Conservation (phyloP, 2,113 vertebrate species). For the Gadus macrocephalus region DNA sequence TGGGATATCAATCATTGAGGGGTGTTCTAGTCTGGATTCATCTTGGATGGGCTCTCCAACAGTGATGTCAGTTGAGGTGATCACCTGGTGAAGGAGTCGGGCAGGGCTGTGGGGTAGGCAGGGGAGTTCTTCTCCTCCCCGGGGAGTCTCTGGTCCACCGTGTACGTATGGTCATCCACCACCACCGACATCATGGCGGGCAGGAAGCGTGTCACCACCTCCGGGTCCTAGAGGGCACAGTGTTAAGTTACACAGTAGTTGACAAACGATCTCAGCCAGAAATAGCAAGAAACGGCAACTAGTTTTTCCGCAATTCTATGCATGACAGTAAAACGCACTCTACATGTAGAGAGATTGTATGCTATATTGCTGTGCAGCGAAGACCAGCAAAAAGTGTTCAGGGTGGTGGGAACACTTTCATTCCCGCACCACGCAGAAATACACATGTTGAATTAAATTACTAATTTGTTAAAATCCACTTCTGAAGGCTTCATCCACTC, state of each 20-base stretch:
- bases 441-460: no score
- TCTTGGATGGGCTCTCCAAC: neutral
- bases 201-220: slow-evolving; percentile 90
- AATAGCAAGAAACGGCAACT: neutral
- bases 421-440: no score
- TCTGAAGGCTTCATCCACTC: no score
- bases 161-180: slow-evolving; percentile 92
- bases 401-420: no score
- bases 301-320: no score
- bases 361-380: no score
- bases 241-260: no score
- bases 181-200: slow-evolving; percentile 93
- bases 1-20: neutral
- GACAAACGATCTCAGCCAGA: no score
- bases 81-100: slow-evolving; percentile 85
- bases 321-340: no score
- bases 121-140: slow-evolving; percentile 83
- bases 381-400: no score
- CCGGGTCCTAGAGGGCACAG: slow-evolving; percentile 75
- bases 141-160: slow-evolving; percentile 88
- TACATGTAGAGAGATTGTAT: no score
- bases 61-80: neutral
- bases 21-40: neutral
- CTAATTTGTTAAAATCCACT: no score
- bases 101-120: slow-evolving; percentile 81